These are phyloP conservation scores for Entomobrya multifasciata DNA, from an alignment of 2,888 invertebrate species.

Conservation along the genomic window DNA sequence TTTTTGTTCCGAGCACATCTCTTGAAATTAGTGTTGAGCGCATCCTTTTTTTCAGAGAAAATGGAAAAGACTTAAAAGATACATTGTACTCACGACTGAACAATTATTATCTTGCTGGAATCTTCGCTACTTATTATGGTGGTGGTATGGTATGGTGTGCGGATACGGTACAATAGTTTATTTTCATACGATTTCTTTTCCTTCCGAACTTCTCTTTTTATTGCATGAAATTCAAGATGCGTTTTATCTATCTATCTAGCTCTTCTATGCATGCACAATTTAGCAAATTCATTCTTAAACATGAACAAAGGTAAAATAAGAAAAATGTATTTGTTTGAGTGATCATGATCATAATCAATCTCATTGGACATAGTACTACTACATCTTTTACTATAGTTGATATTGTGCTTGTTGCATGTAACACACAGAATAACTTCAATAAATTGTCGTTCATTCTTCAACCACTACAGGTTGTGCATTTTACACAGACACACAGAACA, in stretches of 20 bases:
- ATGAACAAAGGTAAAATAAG: neutral
- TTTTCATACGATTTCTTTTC: conserved; percentile 2
- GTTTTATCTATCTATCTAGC: no score
- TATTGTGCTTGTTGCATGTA: neutral
- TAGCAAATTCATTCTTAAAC: conserved; percentile 45
- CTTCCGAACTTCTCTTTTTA: no score
- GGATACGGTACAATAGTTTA: neutral
- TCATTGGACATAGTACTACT: conserved; percentile 7
- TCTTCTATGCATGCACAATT: conserved; percentile 15
- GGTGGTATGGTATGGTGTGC: no score
- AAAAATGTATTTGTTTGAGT: conserved; percentile 28
- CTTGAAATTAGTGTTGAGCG: neutral
- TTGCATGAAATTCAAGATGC: no score
- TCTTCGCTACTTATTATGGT: no score
- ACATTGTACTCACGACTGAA: no score
- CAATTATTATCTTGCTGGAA: no score
- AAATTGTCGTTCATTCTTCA: conserved; percentile 38
- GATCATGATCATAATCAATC: conserved; percentile 21
- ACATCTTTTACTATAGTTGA: neutral
- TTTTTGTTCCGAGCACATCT: no score
- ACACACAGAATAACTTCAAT: neutral
- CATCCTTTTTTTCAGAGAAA: neutral
- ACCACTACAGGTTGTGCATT: conserved; percentile 57
- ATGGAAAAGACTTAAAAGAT: no score
- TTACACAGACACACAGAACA: conserved; percentile 8